Base-by-base conservation (phyloP, 1,140 invertebrate species). In the Neodiprion lecontei region DNA sequence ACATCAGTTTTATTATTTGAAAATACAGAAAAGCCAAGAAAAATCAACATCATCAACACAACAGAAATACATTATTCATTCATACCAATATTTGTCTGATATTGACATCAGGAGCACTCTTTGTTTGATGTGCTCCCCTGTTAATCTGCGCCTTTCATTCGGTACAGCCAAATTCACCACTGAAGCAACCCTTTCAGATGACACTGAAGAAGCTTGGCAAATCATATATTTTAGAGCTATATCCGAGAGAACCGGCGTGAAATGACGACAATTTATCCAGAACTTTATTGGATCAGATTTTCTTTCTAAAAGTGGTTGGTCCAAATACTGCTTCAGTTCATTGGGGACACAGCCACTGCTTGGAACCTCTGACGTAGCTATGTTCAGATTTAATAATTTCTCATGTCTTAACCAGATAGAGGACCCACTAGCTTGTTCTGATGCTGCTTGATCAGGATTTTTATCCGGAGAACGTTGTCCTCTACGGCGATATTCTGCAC, bases 401-500 rank as follows among this genome's bases (percentile, higher is more conserved):
- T 53, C 50, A 14, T 53, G 50, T 11, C 10, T 14, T 1, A 9
- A 1, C 50, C 50, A 53, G 50, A 9, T 53, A 53, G 10, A 9
- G 14, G 14, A 9, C 10, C 10, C 50, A 53, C 50, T 14, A 11
- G 50, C 50, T 9, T 53, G 10, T 9, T 9, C 10, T 14, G 1
- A 14, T 14, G 14, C 50, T 11, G 50, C 14, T 53, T 53, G 50
- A 11, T 53, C 50, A 14, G 14, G 10, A 53, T 53, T 53, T 9
- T 53, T 53, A 9, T 53, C 50, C 10, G 50, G 14, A 17, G 17
- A 17, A 17, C 17, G 17, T 17, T 17, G 17, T 17, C 17, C 17
- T 17, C 17, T 17, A 17, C 17, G 17, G 17, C 17, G 17, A 17
- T 17, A 17, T 11, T 81, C 77, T 76, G 50, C 49, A 71, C 69